Percentiles rank a stretch among this genome's conserved stretches.
These are phyloP conservation scores for Lacerta agilis DNA, from an alignment of 2,797 vertebrate species.

Conservation along the genomic window DNA sequence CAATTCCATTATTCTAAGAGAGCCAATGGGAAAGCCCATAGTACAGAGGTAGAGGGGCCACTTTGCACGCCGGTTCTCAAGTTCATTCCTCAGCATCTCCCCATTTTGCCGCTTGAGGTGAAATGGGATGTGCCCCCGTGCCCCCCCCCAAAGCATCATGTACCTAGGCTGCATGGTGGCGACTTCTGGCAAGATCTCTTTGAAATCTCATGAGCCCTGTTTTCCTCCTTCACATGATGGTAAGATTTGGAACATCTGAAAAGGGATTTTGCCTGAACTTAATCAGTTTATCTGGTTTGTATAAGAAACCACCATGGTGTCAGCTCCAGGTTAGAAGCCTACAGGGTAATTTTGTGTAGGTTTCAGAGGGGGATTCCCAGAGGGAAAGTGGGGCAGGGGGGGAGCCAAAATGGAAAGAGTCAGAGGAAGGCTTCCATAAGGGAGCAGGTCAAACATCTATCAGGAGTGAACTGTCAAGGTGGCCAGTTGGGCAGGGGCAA, in stretches of 20 bases:
- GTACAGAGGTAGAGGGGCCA: too few species aligned
- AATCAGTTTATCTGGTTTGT: neutral
- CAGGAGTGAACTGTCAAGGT: too few species aligned
- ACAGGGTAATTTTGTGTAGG: too few species aligned
- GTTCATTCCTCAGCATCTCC: neutral
- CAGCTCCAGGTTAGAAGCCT: neutral
- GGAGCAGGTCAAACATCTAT: neutral
- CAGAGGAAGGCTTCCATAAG: neutral
- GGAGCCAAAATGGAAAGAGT: neutral
- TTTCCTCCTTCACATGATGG: neutral
- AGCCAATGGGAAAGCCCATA: too few species aligned
- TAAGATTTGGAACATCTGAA: neutral
- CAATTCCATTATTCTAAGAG: neutral
- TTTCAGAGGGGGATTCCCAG: too few species aligned
- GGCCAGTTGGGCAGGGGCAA: neutral
- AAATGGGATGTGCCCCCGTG: too few species aligned
- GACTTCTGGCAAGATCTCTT: too few species aligned
- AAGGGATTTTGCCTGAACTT: neutral
- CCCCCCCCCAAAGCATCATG: too few species aligned
- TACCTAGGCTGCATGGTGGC: too few species aligned
- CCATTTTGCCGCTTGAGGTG: neutral
- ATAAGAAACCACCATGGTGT: conserved; percentile 1
- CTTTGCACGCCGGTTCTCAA: too few species aligned
- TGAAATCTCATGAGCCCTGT: neutral
- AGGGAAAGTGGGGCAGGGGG: neutral